Base-by-base conservation (phyloP, 2,888 invertebrate species). In the Alloscopus bannaensis region DNA sequence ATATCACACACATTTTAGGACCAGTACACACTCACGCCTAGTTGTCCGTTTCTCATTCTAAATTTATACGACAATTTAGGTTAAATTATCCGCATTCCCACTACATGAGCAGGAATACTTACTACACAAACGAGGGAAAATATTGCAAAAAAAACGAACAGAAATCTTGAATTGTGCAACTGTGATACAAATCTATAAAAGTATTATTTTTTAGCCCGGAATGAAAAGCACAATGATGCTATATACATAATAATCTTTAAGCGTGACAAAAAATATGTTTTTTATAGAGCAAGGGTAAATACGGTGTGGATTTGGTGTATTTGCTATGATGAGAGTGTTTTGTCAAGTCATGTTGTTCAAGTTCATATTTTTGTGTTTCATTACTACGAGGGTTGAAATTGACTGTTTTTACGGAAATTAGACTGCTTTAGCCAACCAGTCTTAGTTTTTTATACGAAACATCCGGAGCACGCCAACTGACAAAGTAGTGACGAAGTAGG, bases 101-200 rank as follows among this genome's bases (percentile, higher is more conserved):
- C n/a, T n/a, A 47, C 52, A 11, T 52, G 52, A 52, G 18, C 45
- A 45, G 20, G 52, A 20, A 52, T 52, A 22, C 4, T 52, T n/a
- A n/a, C n/a, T n/a, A n/a, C n/a, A n/a, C n/a, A n/a, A n/a, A n/a
- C n/a, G n/a, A n/a, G n/a, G n/a, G n/a, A 52, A 47, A n/a, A 18
- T 47, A 13, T 16, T 52, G 52, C 52, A 22, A 20, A 22, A 20
- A 52, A 52, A 24, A 52, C 52, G 47, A 47, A 47, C 11, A 22
- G 16, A 22, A 20, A 22, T 52, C 52, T 52, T 52, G 52, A 20
- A 68, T 29, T 40, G 42, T 70, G 26, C 26, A 73, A 73, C 73
- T 73, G 73, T 73, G 73, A 73, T 73, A 73, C 73, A 73, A 64
- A 73, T 55, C 65, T 28, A 64, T 50, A 42, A 36, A 73, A 73